Base-by-base conservation (phyloP, 2,113 vertebrate species). In the Gobiocypris rarus region DNA sequence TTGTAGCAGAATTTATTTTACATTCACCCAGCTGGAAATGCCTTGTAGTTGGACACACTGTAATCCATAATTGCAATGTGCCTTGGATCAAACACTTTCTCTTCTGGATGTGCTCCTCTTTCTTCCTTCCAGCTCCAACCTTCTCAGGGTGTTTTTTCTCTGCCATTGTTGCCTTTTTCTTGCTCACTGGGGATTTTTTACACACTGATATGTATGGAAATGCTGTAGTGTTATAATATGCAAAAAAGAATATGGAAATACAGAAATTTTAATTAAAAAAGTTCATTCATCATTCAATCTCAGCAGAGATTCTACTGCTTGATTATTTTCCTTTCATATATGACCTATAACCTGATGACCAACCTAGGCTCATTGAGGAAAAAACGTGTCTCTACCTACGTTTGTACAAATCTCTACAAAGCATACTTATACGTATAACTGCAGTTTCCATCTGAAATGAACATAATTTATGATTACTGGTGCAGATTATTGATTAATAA, bases 21-120 rank as follows among this genome's bases (percentile, higher is more conserved):
- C 70, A 26, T 73, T 73, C 70, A 73, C n/a, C 70, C 70, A 48
- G 70, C 70, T 73, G 70, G 70, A 73, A 73, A 48, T 48, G 70
- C 41, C 70, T 73, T 73, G 70, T 73, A 73, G 70, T 73, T 73
- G 70, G 70, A 48, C 70, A 73, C 70, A 48, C 70, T 48, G 70
- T 73, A 73, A 73, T 73, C 70, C 69, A 71, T 45, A 71, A 73
- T 48, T 73, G 70, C 41, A 73, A 73, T 48, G 70, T 73, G 70
- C 41, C 3, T n/a, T 73, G 41, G 70, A 73, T 73, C 70, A 73
- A 73, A 73, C 70, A 15, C 41, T 73, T n/a, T 71, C 69, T 73
- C 70, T 73, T 73, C 70, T 73, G 70, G 70, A 73, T 15, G 70
- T 26, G n/a, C n/a, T 73, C 41, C 67, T 6, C 70, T 73, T 54